Evolutionary conservation across 2,888 invertebrate genomes (phyloP).

Genomic region (Netelia inedita): DNA sequence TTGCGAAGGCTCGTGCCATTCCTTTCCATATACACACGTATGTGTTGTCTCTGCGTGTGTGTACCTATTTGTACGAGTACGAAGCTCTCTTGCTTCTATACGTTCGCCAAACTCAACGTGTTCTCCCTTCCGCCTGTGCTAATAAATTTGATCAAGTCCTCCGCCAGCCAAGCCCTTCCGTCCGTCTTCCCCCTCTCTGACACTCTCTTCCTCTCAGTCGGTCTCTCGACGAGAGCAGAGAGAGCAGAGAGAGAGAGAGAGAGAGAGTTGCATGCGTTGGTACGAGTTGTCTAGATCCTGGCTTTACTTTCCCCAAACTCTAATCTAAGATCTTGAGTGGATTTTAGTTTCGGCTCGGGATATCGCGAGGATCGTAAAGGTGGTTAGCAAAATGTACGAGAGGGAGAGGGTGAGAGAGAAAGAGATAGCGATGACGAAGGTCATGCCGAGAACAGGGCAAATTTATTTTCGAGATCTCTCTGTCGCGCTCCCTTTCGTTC

Average conservation of each 20-base stretch:
- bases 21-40: constrained; percentile 17
- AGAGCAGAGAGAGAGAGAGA: constrained; percentile 15
- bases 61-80: not conserved
- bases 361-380: constrained; percentile 25
- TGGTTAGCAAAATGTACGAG: constrained; percentile 36
- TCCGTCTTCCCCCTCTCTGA: constrained; percentile 27
- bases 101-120: constrained; percentile 64
- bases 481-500: not conserved
- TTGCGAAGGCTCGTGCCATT: constrained; percentile 55
- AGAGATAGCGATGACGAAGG: constrained; percentile 23
- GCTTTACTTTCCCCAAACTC: constrained; percentile 82
- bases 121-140: constrained; percentile 72
- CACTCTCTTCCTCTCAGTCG: constrained; percentile 24
- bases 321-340: constrained; percentile 84
- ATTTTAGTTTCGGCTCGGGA: constrained; percentile 77
- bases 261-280: constrained; percentile 76
- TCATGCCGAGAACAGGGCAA: constrained; percentile 33
- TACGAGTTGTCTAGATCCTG: constrained; percentile 81
- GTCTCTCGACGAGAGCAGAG: constrained; percentile 29
- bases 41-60: not conserved
- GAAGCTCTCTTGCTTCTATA: constrained; percentile 45
- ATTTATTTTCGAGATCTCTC: constrained; percentile 69
- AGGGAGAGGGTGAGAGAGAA: constrained; percentile 59
- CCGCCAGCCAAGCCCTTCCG: constrained; percentile 67
- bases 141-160: constrained; percentile 84